These are phyloP conservation scores for Augochlorella aurata DNA, from an alignment of 2,888 invertebrate species.

Conservation along the genomic window DNA sequence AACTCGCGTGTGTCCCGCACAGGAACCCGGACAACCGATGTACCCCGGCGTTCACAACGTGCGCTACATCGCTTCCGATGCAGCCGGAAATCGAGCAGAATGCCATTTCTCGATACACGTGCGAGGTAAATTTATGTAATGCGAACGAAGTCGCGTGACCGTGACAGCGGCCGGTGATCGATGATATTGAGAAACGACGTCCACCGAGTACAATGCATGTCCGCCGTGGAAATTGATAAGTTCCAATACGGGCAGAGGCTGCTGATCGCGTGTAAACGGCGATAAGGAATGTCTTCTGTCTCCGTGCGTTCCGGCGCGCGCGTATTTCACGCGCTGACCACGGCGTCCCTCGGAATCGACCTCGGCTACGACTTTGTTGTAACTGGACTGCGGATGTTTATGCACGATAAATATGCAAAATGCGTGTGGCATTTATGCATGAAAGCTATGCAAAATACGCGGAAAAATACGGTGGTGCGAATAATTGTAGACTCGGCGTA, in stretches of 20 bases:
- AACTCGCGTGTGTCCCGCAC: slow-evolving; percentile 53
- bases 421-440: too few relatives aligned
- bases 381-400: too few relatives aligned
- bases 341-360: too few relatives aligned
- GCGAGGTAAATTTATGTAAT: slow-evolving; percentile 82
- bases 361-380: too few relatives aligned
- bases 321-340: too few relatives aligned
- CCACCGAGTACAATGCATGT: slow-evolving; percentile 22
- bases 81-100: slow-evolving; percentile 85
- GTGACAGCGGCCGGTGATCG: slow-evolving; percentile 9
- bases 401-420: too few relatives aligned
- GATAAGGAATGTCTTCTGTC: too few relatives aligned
- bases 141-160: background rate
- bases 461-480: too few relatives aligned
- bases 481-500: too few relatives aligned
- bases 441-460: too few relatives aligned
- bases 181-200: slow-evolving; percentile 55
- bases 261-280: too few relatives aligned
- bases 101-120: slow-evolving; percentile 86
- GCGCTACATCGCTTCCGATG: slow-evolving; percentile 86
- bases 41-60: slow-evolving; percentile 85
- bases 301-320: too few relatives aligned
- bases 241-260: background rate
- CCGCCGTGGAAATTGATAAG: slow-evolving; percentile 3
- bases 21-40: slow-evolving; percentile 86